Conservation (phyloP, 2,888 invertebrate genomes). For the Halocaridina rubra region DNA sequence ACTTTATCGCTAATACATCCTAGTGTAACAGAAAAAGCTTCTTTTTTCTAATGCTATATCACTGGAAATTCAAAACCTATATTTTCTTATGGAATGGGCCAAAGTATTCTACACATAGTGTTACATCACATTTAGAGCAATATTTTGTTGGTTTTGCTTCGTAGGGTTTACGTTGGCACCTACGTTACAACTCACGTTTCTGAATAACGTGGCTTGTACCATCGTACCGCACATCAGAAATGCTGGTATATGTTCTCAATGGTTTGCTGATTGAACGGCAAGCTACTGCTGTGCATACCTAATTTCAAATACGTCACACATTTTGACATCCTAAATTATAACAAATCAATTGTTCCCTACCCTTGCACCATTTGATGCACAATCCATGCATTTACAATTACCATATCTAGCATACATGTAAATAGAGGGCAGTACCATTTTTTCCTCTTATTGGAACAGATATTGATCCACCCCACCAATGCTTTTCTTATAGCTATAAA, state of each 20-base stretch:
- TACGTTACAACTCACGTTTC: not conserved
- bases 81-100: not conserved
- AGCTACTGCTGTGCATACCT: not conserved
- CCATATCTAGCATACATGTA: not conserved
- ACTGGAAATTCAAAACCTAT: no score
- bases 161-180: not conserved
- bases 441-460: not conserved
- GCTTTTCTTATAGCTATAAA: not conserved
- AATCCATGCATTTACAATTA: not conserved
- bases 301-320: not conserved
- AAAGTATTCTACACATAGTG: not conserved
- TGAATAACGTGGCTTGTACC: not conserved
- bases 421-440: not conserved
- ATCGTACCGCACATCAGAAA: not conserved
- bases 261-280: not conserved
- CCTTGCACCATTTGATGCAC: not conserved
- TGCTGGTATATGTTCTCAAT: not conserved
- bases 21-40: no score
- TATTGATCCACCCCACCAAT: not conserved
- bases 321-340: not conserved
- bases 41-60: no score
- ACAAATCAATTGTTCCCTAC: not conserved
- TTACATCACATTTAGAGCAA: not conserved
- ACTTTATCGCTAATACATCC: no score
- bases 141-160: not conserved